These are phyloP conservation scores for Drosophila auraria DNA, from an alignment of 1,140 invertebrate species.

Conservation along the genomic window DNA sequence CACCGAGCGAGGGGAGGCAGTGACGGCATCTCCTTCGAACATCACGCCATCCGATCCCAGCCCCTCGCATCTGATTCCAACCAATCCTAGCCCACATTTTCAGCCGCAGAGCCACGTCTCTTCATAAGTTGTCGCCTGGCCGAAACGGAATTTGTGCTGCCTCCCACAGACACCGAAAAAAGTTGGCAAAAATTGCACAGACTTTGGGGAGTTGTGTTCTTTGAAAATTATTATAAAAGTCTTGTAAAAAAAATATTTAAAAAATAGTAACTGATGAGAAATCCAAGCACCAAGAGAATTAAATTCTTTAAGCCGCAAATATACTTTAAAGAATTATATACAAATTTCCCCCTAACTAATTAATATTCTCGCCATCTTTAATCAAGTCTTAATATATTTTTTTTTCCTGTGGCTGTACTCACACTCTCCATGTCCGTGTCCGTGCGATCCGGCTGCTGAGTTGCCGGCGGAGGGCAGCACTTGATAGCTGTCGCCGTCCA, in stretches of 20 bases:
- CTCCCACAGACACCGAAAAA: slow-evolving; percentile 11
- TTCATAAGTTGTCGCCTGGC: slow-evolving; percentile 47
- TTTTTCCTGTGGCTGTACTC: slow-evolving; percentile 49
- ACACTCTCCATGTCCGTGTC: slow-evolving; percentile 68
- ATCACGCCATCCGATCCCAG: neutral
- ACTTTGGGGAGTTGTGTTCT: neutral
- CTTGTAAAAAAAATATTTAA: neutral
- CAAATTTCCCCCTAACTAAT: neutral
- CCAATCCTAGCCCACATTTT: slow-evolving; percentile 8
- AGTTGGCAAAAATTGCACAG: no score
- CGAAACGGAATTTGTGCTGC: slow-evolving; percentile 7
- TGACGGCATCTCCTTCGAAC: no score
- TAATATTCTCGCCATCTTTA: neutral
- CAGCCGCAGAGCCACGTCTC: slow-evolving; percentile 41
- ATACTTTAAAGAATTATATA: neutral
- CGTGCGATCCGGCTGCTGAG: slow-evolving; percentile 38
- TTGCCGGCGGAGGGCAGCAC: slow-evolving; percentile 74
- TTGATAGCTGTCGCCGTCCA: slow-evolving; percentile 84
- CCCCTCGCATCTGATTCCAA: neutral
- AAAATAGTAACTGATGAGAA: no score
- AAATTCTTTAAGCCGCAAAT: no score
- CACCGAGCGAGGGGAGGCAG: slow-evolving; percentile 1
- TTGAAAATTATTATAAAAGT: neutral
- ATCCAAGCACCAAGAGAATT: no score
- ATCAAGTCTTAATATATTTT: neutral